Conservation (phyloP, 2,113 vertebrate species). For the Ramphastos sulfuratus region DNA sequence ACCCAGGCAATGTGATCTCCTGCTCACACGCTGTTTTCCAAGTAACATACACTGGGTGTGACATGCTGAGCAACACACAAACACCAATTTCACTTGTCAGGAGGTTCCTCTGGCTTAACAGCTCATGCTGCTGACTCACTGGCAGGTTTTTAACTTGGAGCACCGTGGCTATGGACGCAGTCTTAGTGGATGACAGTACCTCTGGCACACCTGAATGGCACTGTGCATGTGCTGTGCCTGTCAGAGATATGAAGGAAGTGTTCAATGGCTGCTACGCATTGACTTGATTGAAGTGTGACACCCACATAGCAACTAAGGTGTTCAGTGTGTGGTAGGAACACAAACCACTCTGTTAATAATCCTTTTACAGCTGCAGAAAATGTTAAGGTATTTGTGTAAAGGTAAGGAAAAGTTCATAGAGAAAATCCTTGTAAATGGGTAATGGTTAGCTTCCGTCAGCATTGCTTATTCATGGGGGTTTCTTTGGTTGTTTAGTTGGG, state of each 20-base stretch:
- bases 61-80: neutral
- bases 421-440: neutral
- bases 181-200: neutral
- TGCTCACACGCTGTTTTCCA: constrained; percentile 51
- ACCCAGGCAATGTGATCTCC: constrained; percentile 55
- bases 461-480: neutral
- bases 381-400: neutral
- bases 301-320: neutral
- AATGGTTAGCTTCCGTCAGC: neutral
- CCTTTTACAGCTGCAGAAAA: neutral
- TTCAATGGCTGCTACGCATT: rapidly evolving
- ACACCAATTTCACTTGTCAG: constrained; percentile 58
- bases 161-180: neutral
- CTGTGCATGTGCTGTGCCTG: neutral
- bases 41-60: constrained; percentile 6
- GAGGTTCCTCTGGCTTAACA: constrained; percentile 23
- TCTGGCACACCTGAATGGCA: neutral
- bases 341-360: neutral
- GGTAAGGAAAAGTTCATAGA: neutral
- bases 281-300: neutral
- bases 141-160: neutral
- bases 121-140: constrained; percentile 21
- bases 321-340: neutral
- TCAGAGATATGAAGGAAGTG: neutral
- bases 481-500: rapidly evolving